Evolutionary conservation across 2,888 invertebrate genomes (phyloP).

Genomic region (Platerodrilus igneus): DNA sequence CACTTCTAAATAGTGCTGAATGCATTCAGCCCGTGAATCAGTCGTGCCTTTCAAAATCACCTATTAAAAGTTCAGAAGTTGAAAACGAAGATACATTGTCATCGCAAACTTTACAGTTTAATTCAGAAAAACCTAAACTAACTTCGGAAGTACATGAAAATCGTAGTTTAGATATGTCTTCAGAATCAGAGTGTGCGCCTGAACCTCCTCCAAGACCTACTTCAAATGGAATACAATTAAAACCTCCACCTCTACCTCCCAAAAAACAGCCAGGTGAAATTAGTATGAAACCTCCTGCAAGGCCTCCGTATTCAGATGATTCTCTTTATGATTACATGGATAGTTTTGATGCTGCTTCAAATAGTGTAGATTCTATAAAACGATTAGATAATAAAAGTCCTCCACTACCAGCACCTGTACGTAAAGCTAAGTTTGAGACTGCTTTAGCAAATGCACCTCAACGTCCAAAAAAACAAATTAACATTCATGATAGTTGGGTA

Average conservation of each 20-base stretch:
- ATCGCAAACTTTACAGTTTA: conserved; percentile 24
- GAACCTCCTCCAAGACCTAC: conserved; percentile 67
- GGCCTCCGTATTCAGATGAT: conserved; percentile 57
- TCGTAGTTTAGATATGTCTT: conserved; percentile 42
- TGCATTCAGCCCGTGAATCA: conserved; percentile 12
- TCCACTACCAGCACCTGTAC: conserved; percentile 58
- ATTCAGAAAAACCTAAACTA: conserved; percentile 40
- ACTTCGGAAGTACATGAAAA: conserved; percentile 38
- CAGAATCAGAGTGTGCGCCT: conserved; percentile 50
- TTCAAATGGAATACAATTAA: conserved; percentile 54
- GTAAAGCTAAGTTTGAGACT: conserved; percentile 51
- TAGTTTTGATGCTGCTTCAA: conserved; percentile 45
- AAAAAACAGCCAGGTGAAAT: conserved; percentile 61
- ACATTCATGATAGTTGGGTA: conserved; percentile 25
- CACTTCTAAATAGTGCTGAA: conserved; percentile 19
- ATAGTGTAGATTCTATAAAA: conserved; percentile 33
- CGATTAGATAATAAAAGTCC: conserved; percentile 49
- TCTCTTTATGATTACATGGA: conserved; percentile 55
- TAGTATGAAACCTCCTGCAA: conserved; percentile 59
- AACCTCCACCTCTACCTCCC: conserved; percentile 70
- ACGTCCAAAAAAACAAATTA: conserved; percentile 42
- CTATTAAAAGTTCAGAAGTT: conserved; percentile 30
- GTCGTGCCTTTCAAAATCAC: conserved; percentile 32
- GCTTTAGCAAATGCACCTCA: conserved; percentile 47
- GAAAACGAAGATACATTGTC: conserved; percentile 34